These are phyloP conservation scores for Tachysurus fulvidraco DNA, from an alignment of 2,113 vertebrate genomes.

Conservation along the genomic window DNA sequence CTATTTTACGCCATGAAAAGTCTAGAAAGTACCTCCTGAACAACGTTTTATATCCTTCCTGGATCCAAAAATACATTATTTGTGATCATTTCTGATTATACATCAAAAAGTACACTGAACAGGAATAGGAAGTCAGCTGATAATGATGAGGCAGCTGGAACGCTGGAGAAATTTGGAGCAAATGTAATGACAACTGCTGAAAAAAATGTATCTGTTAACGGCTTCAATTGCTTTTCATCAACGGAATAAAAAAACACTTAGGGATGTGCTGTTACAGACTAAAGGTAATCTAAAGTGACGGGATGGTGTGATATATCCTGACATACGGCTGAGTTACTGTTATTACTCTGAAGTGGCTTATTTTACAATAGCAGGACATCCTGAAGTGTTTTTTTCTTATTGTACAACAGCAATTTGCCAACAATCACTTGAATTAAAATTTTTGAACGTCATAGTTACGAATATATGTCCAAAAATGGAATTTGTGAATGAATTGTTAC, in stretches of 20 bases:
- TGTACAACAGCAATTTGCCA: neutral
- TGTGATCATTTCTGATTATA: no score
- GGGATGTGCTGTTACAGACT: neutral
- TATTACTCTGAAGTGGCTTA: neutral
- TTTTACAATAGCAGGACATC: neutral
- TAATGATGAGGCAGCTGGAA: neutral
- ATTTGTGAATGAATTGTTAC: neutral
- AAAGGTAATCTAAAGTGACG: neutral
- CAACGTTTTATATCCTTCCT: slow-evolving; percentile 93
- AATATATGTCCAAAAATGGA: neutral
- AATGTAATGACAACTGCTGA: neutral
- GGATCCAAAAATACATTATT: neutral
- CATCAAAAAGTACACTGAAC: no score
- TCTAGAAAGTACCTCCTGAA: slow-evolving; percentile 93
- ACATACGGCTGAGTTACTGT: neutral
- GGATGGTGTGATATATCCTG: neutral
- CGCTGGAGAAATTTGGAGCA: neutral
- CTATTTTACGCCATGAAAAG: slow-evolving; percentile 90
- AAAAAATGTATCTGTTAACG: neutral
- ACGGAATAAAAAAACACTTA: neutral
- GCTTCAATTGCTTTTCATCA: neutral
- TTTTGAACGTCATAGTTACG: neutral
- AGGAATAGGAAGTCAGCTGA: neutral
- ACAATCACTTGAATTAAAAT: neutral
- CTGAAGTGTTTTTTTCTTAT: neutral